Evolutionary conservation across 2,888 invertebrate genomes (phyloP).

Genomic region (Altica lythri): DNA sequence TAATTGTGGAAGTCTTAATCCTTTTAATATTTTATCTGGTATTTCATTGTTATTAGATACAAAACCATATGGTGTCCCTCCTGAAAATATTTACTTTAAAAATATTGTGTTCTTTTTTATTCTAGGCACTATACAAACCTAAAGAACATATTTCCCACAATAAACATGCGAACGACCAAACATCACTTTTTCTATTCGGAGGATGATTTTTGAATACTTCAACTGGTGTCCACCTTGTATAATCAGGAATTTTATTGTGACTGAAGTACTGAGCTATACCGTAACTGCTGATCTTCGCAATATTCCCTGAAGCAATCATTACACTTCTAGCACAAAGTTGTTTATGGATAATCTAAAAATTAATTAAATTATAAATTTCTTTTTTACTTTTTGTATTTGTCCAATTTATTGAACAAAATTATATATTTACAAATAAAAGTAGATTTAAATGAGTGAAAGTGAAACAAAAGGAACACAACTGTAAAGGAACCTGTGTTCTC

Average conservation of each 20-base stretch:
- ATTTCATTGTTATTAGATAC: constrained; percentile 71
- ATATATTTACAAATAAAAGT: too few species aligned
- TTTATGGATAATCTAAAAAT: constrained; percentile 68
- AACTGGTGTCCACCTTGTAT: constrained; percentile 78
- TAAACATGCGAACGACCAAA: constrained; percentile 83
- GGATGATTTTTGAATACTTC: constrained; percentile 75
- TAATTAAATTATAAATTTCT: constrained; percentile 4
- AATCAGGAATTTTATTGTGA: constrained; percentile 71
- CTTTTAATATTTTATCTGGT: constrained; percentile 68
- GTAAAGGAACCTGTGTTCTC: too few species aligned
- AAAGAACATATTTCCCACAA: constrained; percentile 83
- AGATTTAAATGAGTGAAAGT: too few species aligned
- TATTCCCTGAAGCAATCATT: constrained; percentile 66
- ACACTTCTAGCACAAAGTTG: constrained; percentile 75
- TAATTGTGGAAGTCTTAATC: constrained; percentile 74
- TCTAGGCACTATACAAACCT: constrained; percentile 56
- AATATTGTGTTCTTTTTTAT: not conserved
- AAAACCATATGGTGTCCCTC: constrained; percentile 77
- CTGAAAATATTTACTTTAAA: constrained; percentile 44
- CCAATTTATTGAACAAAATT: too few species aligned
- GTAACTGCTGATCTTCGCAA: constrained; percentile 67
- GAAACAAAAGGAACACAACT: too few species aligned
- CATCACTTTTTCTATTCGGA: constrained; percentile 73
- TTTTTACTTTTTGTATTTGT: too few species aligned
- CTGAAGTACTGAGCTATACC: constrained; percentile 72